phyloP scores from a whole-genome alignment of 1,140 invertebrate species.

The Prorops nasuta region DNA sequence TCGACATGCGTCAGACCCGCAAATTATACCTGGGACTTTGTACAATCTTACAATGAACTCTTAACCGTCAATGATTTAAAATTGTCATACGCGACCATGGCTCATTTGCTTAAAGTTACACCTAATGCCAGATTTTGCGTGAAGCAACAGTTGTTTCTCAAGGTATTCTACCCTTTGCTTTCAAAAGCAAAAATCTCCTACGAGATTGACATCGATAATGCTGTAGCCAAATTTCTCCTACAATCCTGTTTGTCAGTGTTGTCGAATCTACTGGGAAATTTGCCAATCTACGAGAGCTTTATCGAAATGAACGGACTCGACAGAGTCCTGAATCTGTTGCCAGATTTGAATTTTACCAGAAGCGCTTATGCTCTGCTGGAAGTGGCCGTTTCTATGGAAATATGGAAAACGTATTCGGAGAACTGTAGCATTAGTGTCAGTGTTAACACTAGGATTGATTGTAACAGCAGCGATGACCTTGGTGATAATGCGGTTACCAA shows the following conservation, averaged over 20 bases:
- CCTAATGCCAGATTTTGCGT: constrained; percentile 57
- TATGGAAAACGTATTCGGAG: constrained; percentile 38
- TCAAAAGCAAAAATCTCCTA: constrained; percentile 57
- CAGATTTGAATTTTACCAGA: constrained; percentile 58
- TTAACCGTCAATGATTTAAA: constrained; percentile 59
- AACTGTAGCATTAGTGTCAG: too few relatives aligned
- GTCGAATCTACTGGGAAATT: constrained; percentile 59
- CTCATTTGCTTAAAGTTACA: constrained; percentile 62
- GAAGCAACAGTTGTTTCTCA: constrained; percentile 60
- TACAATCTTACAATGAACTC: constrained; percentile 61
- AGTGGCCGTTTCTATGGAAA: constrained; percentile 62
- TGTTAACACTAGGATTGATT: too few relatives aligned
- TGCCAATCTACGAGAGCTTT: constrained; percentile 61
- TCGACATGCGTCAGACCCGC: constrained; percentile 27
- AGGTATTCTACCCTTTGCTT: constrained; percentile 64
- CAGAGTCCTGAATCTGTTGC: constrained; percentile 58
- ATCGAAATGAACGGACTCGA: constrained; percentile 59
- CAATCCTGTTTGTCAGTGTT: constrained; percentile 64
- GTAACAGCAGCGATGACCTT: too few relatives aligned
- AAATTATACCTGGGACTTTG: constrained; percentile 59
- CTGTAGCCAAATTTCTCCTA: constrained; percentile 59
- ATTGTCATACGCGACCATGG: constrained; percentile 59
- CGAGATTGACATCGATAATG: constrained; percentile 42
- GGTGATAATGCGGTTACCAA: too few relatives aligned
- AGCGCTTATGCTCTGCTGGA: constrained; percentile 64